These are phyloP conservation scores for Vesta saturnalis DNA, from an alignment of 2,888 invertebrate genomes.

Conservation along the genomic window DNA sequence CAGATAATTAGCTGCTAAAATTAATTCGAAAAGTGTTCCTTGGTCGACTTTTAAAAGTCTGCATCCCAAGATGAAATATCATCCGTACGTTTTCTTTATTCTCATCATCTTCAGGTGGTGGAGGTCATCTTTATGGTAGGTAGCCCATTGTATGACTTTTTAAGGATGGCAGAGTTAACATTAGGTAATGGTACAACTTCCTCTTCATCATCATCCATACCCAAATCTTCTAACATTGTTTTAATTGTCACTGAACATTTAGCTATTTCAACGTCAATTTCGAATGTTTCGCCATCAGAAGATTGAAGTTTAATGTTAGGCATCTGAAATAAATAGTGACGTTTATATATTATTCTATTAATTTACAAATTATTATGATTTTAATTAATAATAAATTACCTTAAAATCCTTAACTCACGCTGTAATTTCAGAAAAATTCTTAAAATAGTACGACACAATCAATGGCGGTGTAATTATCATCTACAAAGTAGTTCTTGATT, in stretches of 20 bases:
- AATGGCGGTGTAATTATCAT: too few species aligned
- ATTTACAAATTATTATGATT: too few species aligned
- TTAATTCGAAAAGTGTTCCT: conserved; percentile 94
- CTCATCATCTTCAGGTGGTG: conserved; percentile 96
- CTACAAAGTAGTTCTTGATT: too few species aligned
- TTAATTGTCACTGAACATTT: conserved; percentile 98
- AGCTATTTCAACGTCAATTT: conserved; percentile 96
- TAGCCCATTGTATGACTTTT: conserved; percentile 93
- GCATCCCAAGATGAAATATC: conserved; percentile 99
- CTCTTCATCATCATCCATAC: conserved; percentile 92
- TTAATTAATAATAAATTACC: too few species aligned
- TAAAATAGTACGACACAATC: too few species aligned
- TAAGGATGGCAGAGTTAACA: conserved; percentile 95
- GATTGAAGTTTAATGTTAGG: conserved; percentile 95
- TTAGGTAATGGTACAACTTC: conserved; percentile 97
- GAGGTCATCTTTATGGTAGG: conserved; percentile 94
- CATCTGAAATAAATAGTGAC: too few species aligned
- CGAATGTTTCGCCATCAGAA: conserved; percentile 94
- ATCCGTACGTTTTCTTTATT: conserved; percentile 97
- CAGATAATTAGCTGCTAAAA: conserved; percentile 96
- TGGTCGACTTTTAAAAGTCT: conserved; percentile 99
- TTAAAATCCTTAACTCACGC: too few species aligned
- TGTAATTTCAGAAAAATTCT: too few species aligned
- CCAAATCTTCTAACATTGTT: conserved; percentile 96
- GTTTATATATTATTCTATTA: too few species aligned